A percentile compares a stretch with the other conserved stretches of the same genome.
These are phyloP conservation scores for Griposia aprilina DNA, from an alignment of 2,888 invertebrate genomes.

Conservation along the genomic window DNA sequence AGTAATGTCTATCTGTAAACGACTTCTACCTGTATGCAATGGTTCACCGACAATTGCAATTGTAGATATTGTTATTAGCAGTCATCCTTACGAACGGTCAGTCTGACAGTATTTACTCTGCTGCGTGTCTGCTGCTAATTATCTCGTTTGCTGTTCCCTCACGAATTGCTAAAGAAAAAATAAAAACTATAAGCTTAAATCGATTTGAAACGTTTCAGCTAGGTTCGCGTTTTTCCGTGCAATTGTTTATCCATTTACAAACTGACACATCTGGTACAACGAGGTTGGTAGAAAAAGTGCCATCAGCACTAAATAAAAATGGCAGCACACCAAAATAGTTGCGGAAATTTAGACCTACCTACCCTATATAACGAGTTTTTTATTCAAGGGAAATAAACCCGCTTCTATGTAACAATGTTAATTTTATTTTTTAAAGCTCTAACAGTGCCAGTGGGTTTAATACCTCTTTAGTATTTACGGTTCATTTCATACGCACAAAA, in stretches of 20 bases:
- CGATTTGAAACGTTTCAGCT: slow-evolving; percentile 3
- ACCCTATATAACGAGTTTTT: slow-evolving; percentile 22
- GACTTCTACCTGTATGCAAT: background rate
- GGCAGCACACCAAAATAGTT: slow-evolving; percentile 34
- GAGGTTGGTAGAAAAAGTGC: slow-evolving; percentile 41
- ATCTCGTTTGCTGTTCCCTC: background rate
- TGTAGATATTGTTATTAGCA: background rate
- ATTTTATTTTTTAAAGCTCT: slow-evolving; percentile 9
- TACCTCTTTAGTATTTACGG: slow-evolving; percentile 12
- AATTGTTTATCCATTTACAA: slow-evolving; percentile 39
- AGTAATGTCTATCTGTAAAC: background rate
- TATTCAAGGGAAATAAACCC: slow-evolving; percentile 17
- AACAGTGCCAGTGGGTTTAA: background rate
- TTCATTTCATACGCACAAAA: slow-evolving; percentile 11
- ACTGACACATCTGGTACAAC: slow-evolving; percentile 28
- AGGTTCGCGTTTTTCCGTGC: background rate
- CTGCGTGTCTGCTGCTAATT: background rate
- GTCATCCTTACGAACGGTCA: background rate
- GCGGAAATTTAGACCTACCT: background rate
- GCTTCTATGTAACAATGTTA: background rate
- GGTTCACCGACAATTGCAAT: background rate
- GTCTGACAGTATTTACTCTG: background rate
- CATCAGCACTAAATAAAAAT: slow-evolving; percentile 57
- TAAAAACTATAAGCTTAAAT: background rate
- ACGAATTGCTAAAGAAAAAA: background rate